Conservation (phyloP, 2,888 invertebrate genomes). For the Chymomyza fuscimana region DNA sequence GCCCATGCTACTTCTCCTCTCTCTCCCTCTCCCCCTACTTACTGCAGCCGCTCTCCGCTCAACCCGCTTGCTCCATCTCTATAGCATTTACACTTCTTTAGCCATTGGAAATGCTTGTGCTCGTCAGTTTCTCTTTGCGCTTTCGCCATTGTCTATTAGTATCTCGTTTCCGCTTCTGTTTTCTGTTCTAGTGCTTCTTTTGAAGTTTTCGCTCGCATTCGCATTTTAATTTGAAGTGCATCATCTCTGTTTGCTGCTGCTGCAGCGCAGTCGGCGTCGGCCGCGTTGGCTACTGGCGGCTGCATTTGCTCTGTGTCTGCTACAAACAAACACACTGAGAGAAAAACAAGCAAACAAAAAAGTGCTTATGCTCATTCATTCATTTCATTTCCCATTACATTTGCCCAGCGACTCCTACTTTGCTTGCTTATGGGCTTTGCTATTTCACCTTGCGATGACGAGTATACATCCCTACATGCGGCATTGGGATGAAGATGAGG, state of each 20-base stretch:
- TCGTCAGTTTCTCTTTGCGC: slow-evolving; percentile 20
- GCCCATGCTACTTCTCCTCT: neutral
- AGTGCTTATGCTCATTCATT: slow-evolving; percentile 74
- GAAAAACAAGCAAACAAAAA: slow-evolving; percentile 33
- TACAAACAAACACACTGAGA: slow-evolving; percentile 52
- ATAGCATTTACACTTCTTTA: slow-evolving; percentile 35
- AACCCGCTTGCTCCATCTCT: slow-evolving; percentile 7
- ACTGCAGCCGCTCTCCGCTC: neutral
- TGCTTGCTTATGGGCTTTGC: neutral
- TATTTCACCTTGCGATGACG: slow-evolving; percentile 5
- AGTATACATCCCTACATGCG: too few relatives aligned
- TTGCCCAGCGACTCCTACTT: slow-evolving; percentile 11
- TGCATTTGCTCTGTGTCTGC: slow-evolving; percentile 32
- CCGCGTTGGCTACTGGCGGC: neutral
- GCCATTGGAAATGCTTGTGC: neutral
- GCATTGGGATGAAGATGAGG: neutral
- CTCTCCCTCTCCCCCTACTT: neutral
- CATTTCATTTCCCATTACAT: slow-evolving; percentile 74
- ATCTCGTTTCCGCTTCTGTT: slow-evolving; percentile 72
- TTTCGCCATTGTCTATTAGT: slow-evolving; percentile 68
- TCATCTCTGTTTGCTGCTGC: slow-evolving; percentile 56
- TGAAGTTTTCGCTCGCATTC: slow-evolving; percentile 73
- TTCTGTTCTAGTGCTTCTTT: slow-evolving; percentile 73
- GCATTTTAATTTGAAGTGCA: slow-evolving; percentile 75
- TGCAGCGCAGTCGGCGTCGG: slow-evolving; percentile 6